Evolutionary conservation across 2,888 invertebrate species (phyloP).

Genomic region (Bruchidius siliquastri): DNA sequence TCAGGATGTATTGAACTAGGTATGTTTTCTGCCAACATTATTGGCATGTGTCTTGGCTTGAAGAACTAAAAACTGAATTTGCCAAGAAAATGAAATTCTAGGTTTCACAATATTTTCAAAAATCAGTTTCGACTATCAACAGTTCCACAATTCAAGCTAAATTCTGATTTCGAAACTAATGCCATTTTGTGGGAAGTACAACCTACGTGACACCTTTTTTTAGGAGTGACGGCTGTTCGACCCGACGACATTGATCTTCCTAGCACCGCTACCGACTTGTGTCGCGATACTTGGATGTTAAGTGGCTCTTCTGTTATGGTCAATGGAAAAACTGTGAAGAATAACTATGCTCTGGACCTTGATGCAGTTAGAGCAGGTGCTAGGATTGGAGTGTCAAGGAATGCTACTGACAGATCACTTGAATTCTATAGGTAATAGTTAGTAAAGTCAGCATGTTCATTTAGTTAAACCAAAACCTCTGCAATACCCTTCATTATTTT

Average conservation of each 20-base stretch:
- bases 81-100: too few relatives aligned
- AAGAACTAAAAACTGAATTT: too few relatives aligned
- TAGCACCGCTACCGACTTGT: conserved; percentile 87
- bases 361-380: conserved; percentile 76
- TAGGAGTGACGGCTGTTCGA: conserved; percentile 81
- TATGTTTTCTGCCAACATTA: conserved; percentile 36
- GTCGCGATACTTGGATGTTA: conserved; percentile 87
- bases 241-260: conserved; percentile 86
- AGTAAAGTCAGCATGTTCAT: too few relatives aligned
- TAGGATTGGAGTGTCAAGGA: conserved; percentile 68
- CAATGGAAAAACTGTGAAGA: conserved; percentile 78
- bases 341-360: conserved; percentile 80
- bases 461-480: too few relatives aligned
- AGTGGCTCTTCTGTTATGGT: conserved; percentile 90
- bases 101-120: too few relatives aligned
- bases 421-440: conserved; percentile 54
- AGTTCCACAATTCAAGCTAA: too few relatives aligned
- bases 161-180: too few relatives aligned
- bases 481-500: too few relatives aligned
- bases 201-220: too few relatives aligned
- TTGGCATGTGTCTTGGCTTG: too few relatives aligned
- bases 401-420: conserved; percentile 71
- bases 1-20: conserved; percentile 88
- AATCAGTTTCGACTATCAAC: too few relatives aligned
- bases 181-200: too few relatives aligned